phyloP scores from a whole-genome alignment of 2,797 vertebrate genomes.

The Ambastaia sidthimunki region DNA sequence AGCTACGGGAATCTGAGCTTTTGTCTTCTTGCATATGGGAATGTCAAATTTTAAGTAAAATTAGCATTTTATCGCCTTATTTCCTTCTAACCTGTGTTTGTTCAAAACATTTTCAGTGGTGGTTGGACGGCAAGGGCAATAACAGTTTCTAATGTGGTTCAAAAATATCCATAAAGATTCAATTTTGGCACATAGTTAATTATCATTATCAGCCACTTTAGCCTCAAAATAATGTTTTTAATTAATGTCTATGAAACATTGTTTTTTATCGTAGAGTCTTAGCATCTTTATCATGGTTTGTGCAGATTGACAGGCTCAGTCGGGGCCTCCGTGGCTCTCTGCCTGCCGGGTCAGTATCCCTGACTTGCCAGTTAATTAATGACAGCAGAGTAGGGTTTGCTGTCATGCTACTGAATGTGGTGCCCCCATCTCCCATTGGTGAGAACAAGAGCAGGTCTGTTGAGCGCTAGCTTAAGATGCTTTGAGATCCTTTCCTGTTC shows the following conservation, averaged over 20 bases:
- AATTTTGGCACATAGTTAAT: no score
- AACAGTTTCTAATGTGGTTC: no score
- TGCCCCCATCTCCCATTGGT: constrained; percentile 57
- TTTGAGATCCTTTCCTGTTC: constrained; percentile 66
- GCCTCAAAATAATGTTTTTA: no score
- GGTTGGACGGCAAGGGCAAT: no score
- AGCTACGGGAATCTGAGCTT: no score
- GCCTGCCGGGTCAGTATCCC: constrained; percentile 60
- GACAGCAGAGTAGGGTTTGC: constrained; percentile 70
- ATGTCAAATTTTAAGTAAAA: no score
- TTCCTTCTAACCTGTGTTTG: no score
- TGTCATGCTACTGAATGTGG: constrained; percentile 61
- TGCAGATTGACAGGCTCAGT: constrained; percentile 60
- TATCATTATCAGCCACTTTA: no score
- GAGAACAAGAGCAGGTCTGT: constrained; percentile 70
- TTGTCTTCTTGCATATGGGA: no score
- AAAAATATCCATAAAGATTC: no score
- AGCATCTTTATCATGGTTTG: constrained; percentile 57
- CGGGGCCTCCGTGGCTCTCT: constrained; percentile 68
- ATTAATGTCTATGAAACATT: neutral
- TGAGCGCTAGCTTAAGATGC: constrained; percentile 74
- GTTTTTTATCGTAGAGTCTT: constrained; percentile 32
- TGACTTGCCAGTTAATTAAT: constrained; percentile 72
- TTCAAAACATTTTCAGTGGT: no score
- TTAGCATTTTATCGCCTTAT: no score